Evolutionary conservation across 2,888 invertebrate species (phyloP).

Genomic region (Loripinus fragilis): DNA sequence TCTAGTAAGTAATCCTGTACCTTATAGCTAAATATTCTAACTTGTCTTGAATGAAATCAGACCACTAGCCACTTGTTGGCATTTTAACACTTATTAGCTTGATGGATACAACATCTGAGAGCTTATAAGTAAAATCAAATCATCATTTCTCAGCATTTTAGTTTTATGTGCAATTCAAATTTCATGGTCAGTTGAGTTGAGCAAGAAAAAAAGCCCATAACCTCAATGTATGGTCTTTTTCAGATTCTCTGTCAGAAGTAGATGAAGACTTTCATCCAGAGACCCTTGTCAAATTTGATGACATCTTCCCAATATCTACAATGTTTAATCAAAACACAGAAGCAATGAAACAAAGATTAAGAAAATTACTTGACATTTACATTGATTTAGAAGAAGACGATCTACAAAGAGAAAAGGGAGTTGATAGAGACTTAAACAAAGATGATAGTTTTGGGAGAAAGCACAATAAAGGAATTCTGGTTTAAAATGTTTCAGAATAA

Average conservation of each 20-base stretch:
- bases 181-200: no score
- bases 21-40: no score
- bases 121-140: no score
- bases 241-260: slow-evolving; percentile 83
- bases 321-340: slow-evolving; percentile 67
- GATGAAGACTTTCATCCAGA: slow-evolving; percentile 89
- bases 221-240: slow-evolving; percentile 25
- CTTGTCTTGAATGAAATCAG: no score
- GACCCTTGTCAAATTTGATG: slow-evolving; percentile 88
- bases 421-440: not conserved
- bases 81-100: no score
- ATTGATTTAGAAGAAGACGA: slow-evolving; percentile 51
- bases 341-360: slow-evolving; percentile 69
- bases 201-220: no score
- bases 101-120: no score
- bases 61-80: no score
- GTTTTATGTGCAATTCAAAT: no score
- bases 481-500: not conserved
- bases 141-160: no score
- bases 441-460: slow-evolving; percentile 3
- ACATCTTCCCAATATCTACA: slow-evolving; percentile 88
- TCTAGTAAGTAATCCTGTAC: no score
- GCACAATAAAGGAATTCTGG: not conserved
- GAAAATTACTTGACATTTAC: slow-evolving; percentile 76
- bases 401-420: not conserved